These are phyloP conservation scores for Eustalomyia histrio DNA, from an alignment of 2,888 invertebrate species.

Conservation along the genomic window DNA sequence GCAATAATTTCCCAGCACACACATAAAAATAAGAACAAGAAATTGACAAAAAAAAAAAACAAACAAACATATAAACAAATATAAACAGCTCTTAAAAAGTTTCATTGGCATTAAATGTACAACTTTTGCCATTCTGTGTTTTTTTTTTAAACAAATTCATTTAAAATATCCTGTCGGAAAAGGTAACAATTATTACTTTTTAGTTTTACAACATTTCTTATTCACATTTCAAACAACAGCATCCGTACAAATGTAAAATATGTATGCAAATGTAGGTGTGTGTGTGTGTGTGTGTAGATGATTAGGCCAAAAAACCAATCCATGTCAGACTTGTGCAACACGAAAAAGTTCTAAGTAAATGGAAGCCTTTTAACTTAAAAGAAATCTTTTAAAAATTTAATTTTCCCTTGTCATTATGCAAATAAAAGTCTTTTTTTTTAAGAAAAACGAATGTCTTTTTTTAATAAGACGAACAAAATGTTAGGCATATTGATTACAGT, in stretches of 20 bases:
- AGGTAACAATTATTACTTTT: conserved; percentile 3
- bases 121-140: not conserved
- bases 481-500: too few relatives aligned
- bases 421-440: too few relatives aligned
- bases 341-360: not conserved
- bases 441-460: not conserved
- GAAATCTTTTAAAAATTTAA: not conserved
- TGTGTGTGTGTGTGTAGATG: not conserved
- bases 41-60: conserved; percentile 5
- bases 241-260: conserved; percentile 46
- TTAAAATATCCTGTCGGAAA: conserved; percentile 3
- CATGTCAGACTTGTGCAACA: not conserved
- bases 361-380: not conserved
- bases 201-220: conserved; percentile 4
- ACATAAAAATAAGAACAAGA: conserved; percentile 36
- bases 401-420: not conserved
- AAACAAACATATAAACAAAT: not conserved
- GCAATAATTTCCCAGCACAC: conserved; percentile 5
- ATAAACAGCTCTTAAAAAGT: not conserved
- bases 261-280: conserved; percentile 19
- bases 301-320: not conserved
- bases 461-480: not conserved
- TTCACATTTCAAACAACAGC: conserved; percentile 22
- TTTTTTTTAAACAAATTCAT: not conserved
- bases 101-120: not conserved